Evolutionary conservation across 1,140 invertebrate genomes (phyloP).

Genomic region (Aleiodes sp.): DNA sequence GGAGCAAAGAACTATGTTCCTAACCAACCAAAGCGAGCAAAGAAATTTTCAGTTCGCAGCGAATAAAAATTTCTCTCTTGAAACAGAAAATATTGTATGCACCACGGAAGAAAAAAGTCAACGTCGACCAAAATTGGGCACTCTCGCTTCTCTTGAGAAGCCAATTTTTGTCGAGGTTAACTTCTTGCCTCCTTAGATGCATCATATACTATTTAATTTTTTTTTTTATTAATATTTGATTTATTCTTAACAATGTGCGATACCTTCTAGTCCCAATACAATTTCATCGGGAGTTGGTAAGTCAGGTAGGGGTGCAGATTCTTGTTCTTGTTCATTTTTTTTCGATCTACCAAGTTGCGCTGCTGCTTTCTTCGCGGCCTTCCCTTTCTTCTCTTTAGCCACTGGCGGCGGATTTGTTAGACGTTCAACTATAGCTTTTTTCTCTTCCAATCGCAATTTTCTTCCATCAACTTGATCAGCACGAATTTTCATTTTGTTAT

Average conservation of each 20-base stretch:
- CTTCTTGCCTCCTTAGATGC: no score
- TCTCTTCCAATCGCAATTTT: constrained; percentile 48
- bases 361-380: constrained; percentile 34
- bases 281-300: constrained; percentile 52
- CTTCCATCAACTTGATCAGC: constrained; percentile 50
- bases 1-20: no score
- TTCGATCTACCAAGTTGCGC: constrained; percentile 20
- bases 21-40: no score
- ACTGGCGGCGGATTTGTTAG: constrained; percentile 45
- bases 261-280: constrained; percentile 47
- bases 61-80: no score
- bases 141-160: no score
- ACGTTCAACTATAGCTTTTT: constrained; percentile 45
- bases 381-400: constrained; percentile 36
- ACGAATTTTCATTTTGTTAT: constrained; percentile 40
- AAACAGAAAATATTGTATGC: no score
- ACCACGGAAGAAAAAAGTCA: no score
- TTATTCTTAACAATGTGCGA: no score
- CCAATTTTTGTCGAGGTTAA: no score
- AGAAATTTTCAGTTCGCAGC: no score
- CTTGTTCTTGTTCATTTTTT: constrained; percentile 41
- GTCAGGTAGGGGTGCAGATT: constrained; percentile 46
- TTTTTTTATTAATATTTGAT: not conserved
- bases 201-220: constrained; percentile 23
- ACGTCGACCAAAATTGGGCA: no score